These are phyloP conservation scores for Cephalopterus ornatus DNA, from an alignment of 2,113 vertebrate genomes.

Conservation along the genomic window DNA sequence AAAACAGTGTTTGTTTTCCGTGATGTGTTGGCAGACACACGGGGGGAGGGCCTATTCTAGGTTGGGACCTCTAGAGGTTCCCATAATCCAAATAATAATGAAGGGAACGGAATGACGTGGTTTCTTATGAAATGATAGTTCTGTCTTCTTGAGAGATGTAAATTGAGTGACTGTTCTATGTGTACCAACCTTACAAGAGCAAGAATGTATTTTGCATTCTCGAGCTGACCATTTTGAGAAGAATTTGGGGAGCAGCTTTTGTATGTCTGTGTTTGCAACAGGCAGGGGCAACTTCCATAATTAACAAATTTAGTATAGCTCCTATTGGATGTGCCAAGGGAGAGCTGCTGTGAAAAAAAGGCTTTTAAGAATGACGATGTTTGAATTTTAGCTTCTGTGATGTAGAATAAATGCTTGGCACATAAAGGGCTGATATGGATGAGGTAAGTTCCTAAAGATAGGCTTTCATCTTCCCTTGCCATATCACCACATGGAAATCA, in stretches of 20 bases:
- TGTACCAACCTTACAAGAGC: neutral
- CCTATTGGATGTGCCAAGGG: neutral
- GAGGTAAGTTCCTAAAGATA: neutral
- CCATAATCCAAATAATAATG: neutral
- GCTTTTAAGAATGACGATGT: neutral
- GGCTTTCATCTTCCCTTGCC: neutral
- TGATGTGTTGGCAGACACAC: neutral
- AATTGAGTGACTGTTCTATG: neutral
- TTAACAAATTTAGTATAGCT: neutral
- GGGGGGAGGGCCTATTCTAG: neutral
- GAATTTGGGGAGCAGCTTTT: neutral
- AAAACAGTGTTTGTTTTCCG: neutral
- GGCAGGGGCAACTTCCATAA: neutral
- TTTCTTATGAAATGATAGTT: neutral
- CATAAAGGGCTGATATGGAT: neutral
- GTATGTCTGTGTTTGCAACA: neutral
- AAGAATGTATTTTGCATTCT: neutral
- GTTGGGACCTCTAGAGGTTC: constrained; percentile 38
- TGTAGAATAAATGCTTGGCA: neutral
- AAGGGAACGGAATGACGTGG: neutral
- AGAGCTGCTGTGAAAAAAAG: neutral
- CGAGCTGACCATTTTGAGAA: neutral
- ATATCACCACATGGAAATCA: neutral
- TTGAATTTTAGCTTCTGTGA: neutral
- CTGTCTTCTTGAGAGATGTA: neutral